Base-by-base conservation (phyloP, 2,888 invertebrate genomes). In the Ferrisia virgata region DNA sequence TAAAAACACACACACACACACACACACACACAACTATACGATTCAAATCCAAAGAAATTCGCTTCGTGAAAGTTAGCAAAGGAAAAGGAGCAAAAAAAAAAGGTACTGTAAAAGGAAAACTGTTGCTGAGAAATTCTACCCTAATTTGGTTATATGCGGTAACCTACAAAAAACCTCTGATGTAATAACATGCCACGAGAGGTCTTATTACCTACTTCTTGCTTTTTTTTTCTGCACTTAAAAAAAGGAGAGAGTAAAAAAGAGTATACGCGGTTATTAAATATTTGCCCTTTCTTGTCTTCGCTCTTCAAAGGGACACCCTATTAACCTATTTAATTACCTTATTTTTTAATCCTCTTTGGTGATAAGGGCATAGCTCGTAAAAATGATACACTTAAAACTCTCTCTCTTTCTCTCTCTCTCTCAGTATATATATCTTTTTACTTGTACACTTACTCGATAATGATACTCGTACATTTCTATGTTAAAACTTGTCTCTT, bases 321-420 rank as follows among this genome's bases (percentile, higher is more conserved):
- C 79, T 53, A 79, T 79, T 79, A 79, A 79, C 79, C 79, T 79
- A 79, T 53, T 79, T 79, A 79, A 79, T 79, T 79, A 79, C 31
- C 79, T 28, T 53, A 11, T 79, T 79, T 47, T 72, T 33, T n/a
- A 22, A 18, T 33, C 72, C 64, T 25, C 64, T 28, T 33, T 36
- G 9, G 72, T 72, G 72, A 72, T 72, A 72, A 72, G 72, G 33
- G 72, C 33, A 72, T 18, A n/a, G 72, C 33, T 33, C 72, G 72
- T 72, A 72, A 72, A 72, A 72, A 72, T 72, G 72, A 72, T 72
- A 72, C 28, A 64, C 72, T 72, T 36, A 33, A 72, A n/a, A n/a
- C 4, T 33, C 22, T 72, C 33, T 25, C 18, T 53, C 18, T 28
- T 40, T 47, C 18, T 47, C 47, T 9, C 8, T 64, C n/a, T n/a